phyloP scores from a whole-genome alignment of 2,113 vertebrate species.

The Sinosuthora webbiana region DNA sequence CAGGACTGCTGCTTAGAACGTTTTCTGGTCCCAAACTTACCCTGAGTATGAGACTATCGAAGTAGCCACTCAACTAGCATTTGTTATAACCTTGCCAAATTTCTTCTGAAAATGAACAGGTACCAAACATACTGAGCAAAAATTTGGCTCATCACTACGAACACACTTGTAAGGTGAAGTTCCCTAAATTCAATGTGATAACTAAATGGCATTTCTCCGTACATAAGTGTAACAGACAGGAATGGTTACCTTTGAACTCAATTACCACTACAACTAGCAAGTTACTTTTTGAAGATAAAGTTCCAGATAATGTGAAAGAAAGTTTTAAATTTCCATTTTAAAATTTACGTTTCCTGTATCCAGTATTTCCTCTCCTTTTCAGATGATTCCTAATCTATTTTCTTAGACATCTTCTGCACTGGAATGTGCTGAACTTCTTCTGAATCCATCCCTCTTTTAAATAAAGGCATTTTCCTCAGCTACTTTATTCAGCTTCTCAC shows the following conservation, averaged over 20 bases:
- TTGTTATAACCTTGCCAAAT: not conserved
- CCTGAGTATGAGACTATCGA: not conserved
- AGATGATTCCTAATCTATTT: not conserved
- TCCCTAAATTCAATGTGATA: not conserved
- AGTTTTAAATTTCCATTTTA: not conserved
- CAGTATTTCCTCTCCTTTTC: not conserved
- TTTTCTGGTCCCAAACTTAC: not conserved
- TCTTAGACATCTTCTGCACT: not conserved
- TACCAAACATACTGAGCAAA: not conserved
- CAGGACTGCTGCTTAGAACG: not conserved
- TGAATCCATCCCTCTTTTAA: not conserved
- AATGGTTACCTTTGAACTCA: not conserved
- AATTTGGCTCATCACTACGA: not conserved
- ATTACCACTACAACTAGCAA: not conserved
- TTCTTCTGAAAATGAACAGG: not conserved
- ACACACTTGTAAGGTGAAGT: not conserved
- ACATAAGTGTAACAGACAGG: not conserved
- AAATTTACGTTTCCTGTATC: not conserved
- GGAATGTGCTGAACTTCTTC: not conserved
- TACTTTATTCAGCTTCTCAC: slow-evolving; percentile 34
- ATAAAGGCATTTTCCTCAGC: slow-evolving; percentile 32
- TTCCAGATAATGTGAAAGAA: not conserved
- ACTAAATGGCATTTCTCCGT: not conserved
- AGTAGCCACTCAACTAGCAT: not conserved
- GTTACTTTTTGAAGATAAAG: not conserved